Base-by-base conservation (phyloP, 2,888 invertebrate species). In the Allacma fusca region DNA sequence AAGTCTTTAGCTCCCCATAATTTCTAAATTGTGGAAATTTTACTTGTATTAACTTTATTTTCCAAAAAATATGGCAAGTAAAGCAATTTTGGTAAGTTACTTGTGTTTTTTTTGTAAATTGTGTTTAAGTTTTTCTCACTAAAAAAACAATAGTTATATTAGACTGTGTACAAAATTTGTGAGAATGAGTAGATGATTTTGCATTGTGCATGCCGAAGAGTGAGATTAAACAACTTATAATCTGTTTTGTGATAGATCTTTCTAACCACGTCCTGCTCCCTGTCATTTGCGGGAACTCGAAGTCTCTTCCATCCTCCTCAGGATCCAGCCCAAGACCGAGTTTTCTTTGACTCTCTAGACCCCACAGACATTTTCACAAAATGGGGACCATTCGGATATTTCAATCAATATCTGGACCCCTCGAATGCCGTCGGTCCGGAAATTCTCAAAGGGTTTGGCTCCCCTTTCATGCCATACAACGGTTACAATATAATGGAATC, bases 371-470 rank as follows among this genome's bases (percentile, higher is more conserved):
- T 72, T 1, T 72, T 77, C 16, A 44, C 70, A 16, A 43, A 43
- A 29, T 77, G 77, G 77, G 67, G 72, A 7, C 77, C 77, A 12
- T 64, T 77, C 40, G 77, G 77, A 12, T 77, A 77, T 26, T 77
- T 77, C 24, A 77, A 77, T 57, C 72, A 72, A 19, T 77, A 64
- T 28, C 44, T 62, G 9, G 72, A 77, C n/a, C 77, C 77, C 7
- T 72, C 77, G 26, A 72, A 77, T 72, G 29, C 28, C 5, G 71
- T 77, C 21, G 77, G 77, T 23, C 77, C 77, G 16, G 77, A 77
- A 67, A 77, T 77, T 34, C 44, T 77, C 34, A 77, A 77, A 67
- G 67, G 72, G 1, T 77, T 77, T 77, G 77, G 72, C 19, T 64
- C 67, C 9, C 77, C 77, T 19, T 72, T 65, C 44, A 43, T 40